Base-by-base conservation (phyloP, 2,113 vertebrate species). In the Rhinopomastus cyanomelas region DNA sequence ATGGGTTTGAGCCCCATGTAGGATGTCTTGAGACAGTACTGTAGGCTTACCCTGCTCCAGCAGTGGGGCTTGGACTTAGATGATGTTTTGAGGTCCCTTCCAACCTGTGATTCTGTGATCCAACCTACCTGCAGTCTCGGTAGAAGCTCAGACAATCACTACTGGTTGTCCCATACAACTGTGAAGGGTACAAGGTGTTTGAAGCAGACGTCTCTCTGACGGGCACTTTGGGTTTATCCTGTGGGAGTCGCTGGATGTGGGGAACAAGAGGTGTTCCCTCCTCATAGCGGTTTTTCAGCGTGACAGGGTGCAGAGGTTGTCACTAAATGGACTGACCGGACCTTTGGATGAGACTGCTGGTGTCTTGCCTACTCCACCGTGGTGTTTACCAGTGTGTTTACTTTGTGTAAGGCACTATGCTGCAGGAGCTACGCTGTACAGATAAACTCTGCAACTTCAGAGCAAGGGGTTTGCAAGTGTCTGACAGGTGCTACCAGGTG, bases 101-200 rank as follows among this genome's bases (percentile, higher is more conserved):
- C n/a, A n/a, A n/a, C n/a, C n/a, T n/a, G n/a, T n/a, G n/a, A n/a
- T n/a, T n/a, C n/a, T n/a, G n/a, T n/a, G n/a, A n/a, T n/a, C 39
- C 15, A 42, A 42, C 39, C 11, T 11, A 42, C 39, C 39, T 42
- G 39, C 39, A 42, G 15, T 42, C 39, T 42, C 15, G 11, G 39
- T 15, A 42, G 39, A 42, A 11, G 39, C 39, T 42, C 39, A 42
- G 15, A 42, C 39, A 42, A 42, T 42, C 39, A 15, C 15, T 42
- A 42, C 21, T 48, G 30, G 6, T 73, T 56, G 8, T 8, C 26
- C 15, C 0, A 0, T 34, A 8, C 12, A 52, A 14, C 5, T 67
- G 7, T 56, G 74, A 67, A 44, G 11, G 16, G 18, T 22, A 51
- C 53, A 68, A 64, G 49, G 6, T 4, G 76, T 80, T 82, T 57